phyloP scores from a whole-genome alignment of 2,888 invertebrate species.

The Mantis religiosa region DNA sequence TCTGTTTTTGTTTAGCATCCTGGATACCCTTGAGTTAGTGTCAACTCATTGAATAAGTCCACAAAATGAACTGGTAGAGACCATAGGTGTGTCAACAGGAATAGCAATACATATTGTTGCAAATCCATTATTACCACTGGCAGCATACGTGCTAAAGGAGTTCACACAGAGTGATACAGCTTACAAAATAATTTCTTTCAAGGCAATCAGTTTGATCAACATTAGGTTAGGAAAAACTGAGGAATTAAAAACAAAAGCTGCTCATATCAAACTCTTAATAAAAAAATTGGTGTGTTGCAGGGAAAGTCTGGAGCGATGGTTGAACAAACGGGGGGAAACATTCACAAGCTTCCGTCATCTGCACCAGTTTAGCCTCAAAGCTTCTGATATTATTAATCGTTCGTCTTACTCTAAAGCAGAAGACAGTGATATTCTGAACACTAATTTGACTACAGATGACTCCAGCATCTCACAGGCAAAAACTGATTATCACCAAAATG shows the following conservation, averaged over 20 bases:
- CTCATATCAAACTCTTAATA: neutral
- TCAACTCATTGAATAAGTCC: too few species aligned
- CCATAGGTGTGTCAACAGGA: too few species aligned
- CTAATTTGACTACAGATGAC: neutral
- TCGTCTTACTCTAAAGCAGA: neutral
- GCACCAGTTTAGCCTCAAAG: conserved; percentile 49
- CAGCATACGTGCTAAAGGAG: too few species aligned
- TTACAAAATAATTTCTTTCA: too few species aligned
- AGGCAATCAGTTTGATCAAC: too few species aligned
- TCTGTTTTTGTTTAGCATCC: too few species aligned
- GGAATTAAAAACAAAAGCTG: neutral
- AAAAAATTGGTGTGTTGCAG: neutral
- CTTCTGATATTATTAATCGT: neutral
- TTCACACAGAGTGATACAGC: too few species aligned
- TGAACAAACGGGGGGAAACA: conserved; percentile 51
- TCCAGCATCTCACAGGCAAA: neutral
- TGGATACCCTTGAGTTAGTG: too few species aligned
- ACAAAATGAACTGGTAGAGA: too few species aligned
- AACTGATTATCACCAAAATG: neutral
- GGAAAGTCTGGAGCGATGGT: conserved; percentile 49
- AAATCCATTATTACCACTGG: too few species aligned
- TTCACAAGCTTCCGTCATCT: conserved; percentile 50
- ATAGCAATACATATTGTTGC: too few species aligned
- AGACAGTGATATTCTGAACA: neutral
- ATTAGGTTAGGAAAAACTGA: too few species aligned